Base-by-base conservation (phyloP, 2,888 invertebrate genomes). In the Halictus ligatus region DNA sequence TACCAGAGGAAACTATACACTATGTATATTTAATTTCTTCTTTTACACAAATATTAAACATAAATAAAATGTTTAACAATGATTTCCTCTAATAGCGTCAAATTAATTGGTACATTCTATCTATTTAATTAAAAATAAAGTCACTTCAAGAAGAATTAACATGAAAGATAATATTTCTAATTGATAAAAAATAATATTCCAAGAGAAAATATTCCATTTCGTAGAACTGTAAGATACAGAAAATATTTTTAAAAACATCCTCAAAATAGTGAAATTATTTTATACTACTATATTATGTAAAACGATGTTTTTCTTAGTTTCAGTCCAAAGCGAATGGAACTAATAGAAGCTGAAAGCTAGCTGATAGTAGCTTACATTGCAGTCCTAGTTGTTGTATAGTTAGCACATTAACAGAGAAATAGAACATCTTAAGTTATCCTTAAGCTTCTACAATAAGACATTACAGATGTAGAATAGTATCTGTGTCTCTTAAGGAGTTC, bases 341-440 rank as follows among this genome's bases (percentile, higher is more conserved):
- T 87, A 84, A 79, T 76, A 82, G 84, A 91, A 92, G 83, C 78
- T 84, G 88, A 80, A 92, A 92, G 87, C 92, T 92, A 91, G 90
- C 91, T 85, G 88, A 88, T 90, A 84, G 83, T 91, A 92, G 94
- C 95, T 95, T 95, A 95, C 95, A 94, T 94, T 94, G 94, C 92
- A 95, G 92, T 95, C 95, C 95, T 95, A 94, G 94, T 91, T 90
- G 94, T 93, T 86, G 94, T 93, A 92, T 93, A 94, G 94, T 92
- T 93, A 92, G 94, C 94, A 92, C 90, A 89, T 92, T 88, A 94
- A 93, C 93, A 94, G 92, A 94, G 91, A 91, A 92, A 92, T 92
- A 91, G 79, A 86, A 87, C 75, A 91, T 80, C 84, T 93, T 90
- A 79, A 87, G 58, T 89, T 86, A 89, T 85, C 82, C 80, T 84